A percentile compares a stretch with the other conserved stretches of the same genome.
These are phyloP conservation scores for Papilio xuthus DNA, from an alignment of 1,140 invertebrate genomes.

Conservation along the genomic window DNA sequence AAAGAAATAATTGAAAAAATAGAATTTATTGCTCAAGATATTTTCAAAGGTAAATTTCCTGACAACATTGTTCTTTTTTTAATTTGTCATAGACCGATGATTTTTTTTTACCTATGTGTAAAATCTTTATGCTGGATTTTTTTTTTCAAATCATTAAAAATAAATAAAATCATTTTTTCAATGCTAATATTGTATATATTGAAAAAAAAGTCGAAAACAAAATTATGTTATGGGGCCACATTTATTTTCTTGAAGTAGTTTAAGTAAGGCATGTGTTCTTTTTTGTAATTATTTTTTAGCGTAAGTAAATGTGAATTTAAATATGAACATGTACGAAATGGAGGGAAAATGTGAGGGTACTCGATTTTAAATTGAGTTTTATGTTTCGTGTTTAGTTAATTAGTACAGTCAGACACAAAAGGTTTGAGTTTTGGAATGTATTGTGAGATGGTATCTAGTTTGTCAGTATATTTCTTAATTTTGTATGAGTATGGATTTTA, in stretches of 20 bases:
- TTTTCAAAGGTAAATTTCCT: background rate
- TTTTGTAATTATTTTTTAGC: slow-evolving; percentile 40
- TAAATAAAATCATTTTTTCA: slow-evolving; percentile 7
- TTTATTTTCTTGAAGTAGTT: slow-evolving; percentile 33
- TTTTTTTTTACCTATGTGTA: background rate
- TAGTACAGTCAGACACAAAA: slow-evolving; percentile 40
- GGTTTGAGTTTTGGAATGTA: background rate
- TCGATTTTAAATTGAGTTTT: slow-evolving; percentile 35
- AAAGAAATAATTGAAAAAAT: background rate
- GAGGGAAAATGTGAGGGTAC: slow-evolving; percentile 7
- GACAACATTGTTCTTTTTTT: background rate
- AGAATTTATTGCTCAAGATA: background rate
- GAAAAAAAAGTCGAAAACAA: background rate
- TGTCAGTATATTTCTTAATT: background rate
- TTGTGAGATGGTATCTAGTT: background rate
- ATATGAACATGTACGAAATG: background rate
- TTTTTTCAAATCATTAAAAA: no score
- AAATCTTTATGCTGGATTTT: background rate
- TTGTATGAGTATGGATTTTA: background rate
- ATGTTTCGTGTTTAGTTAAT: slow-evolving; percentile 30
- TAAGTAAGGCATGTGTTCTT: slow-evolving; percentile 44
- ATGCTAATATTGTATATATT: slow-evolving; percentile 27
- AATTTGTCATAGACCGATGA: background rate
- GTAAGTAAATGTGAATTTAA: slow-evolving; percentile 39
- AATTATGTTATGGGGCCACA: slow-evolving; percentile 39